Evolutionary conservation across 2,888 invertebrate species (phyloP).

Genomic region (Gymnoscelis rufifasciata): DNA sequence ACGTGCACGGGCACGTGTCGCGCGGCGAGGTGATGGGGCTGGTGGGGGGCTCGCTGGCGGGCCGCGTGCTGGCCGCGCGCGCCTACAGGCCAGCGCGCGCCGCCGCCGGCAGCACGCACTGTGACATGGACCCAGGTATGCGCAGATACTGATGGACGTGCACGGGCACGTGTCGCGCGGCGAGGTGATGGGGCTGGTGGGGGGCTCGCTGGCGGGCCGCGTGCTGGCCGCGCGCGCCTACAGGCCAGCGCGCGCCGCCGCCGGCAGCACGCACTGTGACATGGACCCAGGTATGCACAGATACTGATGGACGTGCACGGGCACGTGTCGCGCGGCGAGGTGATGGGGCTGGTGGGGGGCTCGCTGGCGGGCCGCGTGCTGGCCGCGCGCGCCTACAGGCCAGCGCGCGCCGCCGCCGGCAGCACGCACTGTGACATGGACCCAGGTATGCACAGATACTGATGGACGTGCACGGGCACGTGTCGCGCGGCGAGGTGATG

Average conservation of each 20-base stretch:
- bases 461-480: slow-evolving; percentile 85
- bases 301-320: slow-evolving; percentile 82
- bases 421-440: slow-evolving; percentile 89
- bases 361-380: slow-evolving; percentile 32
- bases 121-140: slow-evolving; percentile 84
- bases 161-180: slow-evolving; percentile 84
- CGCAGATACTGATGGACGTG: slow-evolving; percentile 76
- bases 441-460: slow-evolving; percentile 56
- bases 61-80: slow-evolving; percentile 32
- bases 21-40: slow-evolving; percentile 87
- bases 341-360: slow-evolving; percentile 86
- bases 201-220: slow-evolving; percentile 62
- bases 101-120: slow-evolving; percentile 82
- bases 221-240: slow-evolving; percentile 55
- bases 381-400: slow-evolving; percentile 65
- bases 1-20: slow-evolving; percentile 84
- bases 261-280: slow-evolving; percentile 85
- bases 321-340: slow-evolving; percentile 83
- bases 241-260: slow-evolving; percentile 81
- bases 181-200: slow-evolving; percentile 87
- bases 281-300: slow-evolving; percentile 80
- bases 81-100: slow-evolving; percentile 82
- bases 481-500: slow-evolving; percentile 85
- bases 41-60: slow-evolving; percentile 75
- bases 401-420: slow-evolving; percentile 80